Evolutionary conservation across 2,113 vertebrate species (phyloP).

Genomic region (Pollachius pollachius): DNA sequence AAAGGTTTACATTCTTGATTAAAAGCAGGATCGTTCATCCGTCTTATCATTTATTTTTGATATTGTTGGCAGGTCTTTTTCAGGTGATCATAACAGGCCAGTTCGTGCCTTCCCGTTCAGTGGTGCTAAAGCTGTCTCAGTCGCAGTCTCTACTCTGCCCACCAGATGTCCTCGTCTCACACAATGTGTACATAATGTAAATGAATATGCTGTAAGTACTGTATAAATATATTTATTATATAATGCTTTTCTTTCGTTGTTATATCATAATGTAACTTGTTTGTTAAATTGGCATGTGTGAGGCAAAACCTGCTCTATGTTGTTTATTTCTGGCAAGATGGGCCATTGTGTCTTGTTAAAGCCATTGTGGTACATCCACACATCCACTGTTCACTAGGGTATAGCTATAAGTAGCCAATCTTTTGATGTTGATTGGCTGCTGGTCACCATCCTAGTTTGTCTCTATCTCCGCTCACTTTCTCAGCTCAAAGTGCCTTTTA

Average conservation of each 20-base stretch:
- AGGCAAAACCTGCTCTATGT: no score
- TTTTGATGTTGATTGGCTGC: no score
- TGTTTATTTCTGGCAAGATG: no score
- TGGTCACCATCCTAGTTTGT: no score
- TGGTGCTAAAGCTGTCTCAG: slow-evolving; percentile 54
- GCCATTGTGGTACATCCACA: slow-evolving; percentile 19
- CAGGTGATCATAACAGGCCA: slow-evolving; percentile 21
- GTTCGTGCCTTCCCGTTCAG: slow-evolving; percentile 10
- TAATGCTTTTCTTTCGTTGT: slow-evolving; percentile 65
- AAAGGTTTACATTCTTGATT: neutral
- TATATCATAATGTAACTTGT: slow-evolving; percentile 50
- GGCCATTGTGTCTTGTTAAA: no score
- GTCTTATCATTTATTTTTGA: slow-evolving; percentile 11
- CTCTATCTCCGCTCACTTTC: no score
- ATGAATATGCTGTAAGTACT: slow-evolving; percentile 65
- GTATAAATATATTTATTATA: slow-evolving; percentile 77
- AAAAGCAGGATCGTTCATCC: neutral
- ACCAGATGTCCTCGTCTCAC: slow-evolving; percentile 38
- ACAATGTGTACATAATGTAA: slow-evolving; percentile 63
- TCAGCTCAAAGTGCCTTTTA: no score
- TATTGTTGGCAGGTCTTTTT: slow-evolving; percentile 7
- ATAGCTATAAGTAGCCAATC: no score
- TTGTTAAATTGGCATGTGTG: slow-evolving; percentile 6
- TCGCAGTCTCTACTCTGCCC: slow-evolving; percentile 24
- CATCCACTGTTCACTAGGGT: neutral